phyloP scores from a whole-genome alignment of 2,797 vertebrate species.

The Clamator glandarius region DNA sequence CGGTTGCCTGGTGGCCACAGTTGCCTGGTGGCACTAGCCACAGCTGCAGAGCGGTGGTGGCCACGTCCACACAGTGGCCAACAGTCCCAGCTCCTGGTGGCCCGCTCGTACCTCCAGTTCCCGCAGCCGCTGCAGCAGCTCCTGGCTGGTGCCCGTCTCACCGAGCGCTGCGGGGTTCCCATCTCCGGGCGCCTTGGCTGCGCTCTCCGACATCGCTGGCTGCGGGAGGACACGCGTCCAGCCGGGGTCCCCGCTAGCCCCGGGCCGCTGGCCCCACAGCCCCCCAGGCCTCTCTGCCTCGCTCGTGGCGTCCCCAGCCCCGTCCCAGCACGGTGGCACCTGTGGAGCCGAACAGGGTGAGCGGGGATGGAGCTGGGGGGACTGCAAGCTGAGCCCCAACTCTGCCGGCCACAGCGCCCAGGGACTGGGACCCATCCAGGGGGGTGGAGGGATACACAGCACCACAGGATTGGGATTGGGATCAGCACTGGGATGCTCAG shows the following conservation, averaged over 20 bases:
- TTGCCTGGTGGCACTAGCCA: neutral
- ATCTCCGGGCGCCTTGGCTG: conserved; percentile 82
- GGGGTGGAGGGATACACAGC: too few species aligned
- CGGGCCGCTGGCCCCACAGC: neutral
- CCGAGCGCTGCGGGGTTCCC: conserved; percentile 79
- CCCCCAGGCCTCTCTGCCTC: neutral
- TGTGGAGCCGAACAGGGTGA: neutral
- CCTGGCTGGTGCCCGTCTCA: conserved; percentile 86
- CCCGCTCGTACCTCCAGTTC: conserved; percentile 86
- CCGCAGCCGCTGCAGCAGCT: conserved; percentile 90
- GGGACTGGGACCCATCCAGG: neutral
- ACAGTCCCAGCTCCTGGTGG: accelerated
- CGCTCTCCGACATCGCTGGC: conserved; percentile 86
- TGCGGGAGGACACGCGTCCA: neutral
- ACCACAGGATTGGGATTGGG: too few species aligned
- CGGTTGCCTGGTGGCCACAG: too few species aligned
- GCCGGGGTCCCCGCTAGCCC: neutral
- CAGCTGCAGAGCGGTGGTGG: too few species aligned
- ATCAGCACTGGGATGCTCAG: too few species aligned
- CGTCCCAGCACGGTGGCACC: neutral
- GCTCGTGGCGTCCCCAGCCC: neutral
- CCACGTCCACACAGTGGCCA: neutral
- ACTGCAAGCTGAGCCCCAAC: neutral
- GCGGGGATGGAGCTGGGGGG: neutral
- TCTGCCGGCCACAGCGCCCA: neutral